Evolutionary conservation across 2,888 invertebrate genomes (phyloP).

Genomic region (Nemapogon koenigi): DNA sequence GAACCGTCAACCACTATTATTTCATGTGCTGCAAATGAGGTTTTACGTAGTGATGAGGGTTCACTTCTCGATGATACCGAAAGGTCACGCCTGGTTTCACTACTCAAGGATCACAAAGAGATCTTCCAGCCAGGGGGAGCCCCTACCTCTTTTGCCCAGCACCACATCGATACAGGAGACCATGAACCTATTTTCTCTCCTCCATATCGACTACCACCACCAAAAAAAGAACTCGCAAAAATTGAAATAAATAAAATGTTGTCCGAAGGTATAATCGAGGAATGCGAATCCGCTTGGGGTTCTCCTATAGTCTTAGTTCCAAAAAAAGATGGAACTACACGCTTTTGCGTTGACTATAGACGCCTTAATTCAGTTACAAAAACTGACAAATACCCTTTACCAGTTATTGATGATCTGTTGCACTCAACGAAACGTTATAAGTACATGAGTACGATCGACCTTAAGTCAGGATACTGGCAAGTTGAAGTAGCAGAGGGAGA

Average conservation of each 20-base stretch:
- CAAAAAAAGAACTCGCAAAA: conserved; percentile 19
- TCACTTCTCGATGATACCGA: too few species aligned
- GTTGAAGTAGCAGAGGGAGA: conserved; percentile 18
- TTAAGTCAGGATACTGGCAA: conserved; percentile 30
- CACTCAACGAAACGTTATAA: conserved; percentile 20
- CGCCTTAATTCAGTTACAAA: conserved; percentile 17
- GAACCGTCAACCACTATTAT: conserved; percentile 5
- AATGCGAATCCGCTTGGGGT: conserved; percentile 25
- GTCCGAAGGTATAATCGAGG: conserved; percentile 23
- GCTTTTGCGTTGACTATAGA: conserved; percentile 25
- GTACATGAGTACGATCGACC: conserved; percentile 25
- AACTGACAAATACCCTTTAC: conserved; percentile 21
- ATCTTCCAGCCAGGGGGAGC: conserved; percentile 16
- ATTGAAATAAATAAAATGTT: conserved; percentile 22
- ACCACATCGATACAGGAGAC: conserved; percentile 21
- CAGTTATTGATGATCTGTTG: conserved; percentile 28
- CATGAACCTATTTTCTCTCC: conserved; percentile 23
- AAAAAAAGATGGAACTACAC: conserved; percentile 20
- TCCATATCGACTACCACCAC: conserved; percentile 24
- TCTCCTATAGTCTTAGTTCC: conserved; percentile 24
- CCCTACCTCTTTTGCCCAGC: conserved; percentile 15
- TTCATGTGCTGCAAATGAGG: conserved; percentile 4
- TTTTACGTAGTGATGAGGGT: too few species aligned
- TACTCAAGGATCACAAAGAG: too few species aligned
- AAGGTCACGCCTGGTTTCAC: too few species aligned